Conservation (phyloP, 2,113 vertebrate genomes). For the Amblyornis subalaris region DNA sequence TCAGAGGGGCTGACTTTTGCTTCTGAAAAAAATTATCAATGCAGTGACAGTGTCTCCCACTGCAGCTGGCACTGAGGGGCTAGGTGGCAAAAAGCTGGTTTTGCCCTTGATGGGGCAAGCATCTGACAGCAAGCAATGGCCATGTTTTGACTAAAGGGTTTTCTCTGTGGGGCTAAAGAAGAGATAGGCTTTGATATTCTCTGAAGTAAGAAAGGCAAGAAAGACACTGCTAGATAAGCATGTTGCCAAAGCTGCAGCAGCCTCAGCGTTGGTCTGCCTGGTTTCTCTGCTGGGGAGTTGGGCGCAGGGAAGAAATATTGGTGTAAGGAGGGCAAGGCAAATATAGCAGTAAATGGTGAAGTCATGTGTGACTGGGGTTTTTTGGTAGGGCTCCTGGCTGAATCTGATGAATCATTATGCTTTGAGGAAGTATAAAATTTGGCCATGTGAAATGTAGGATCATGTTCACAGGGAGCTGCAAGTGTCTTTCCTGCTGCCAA, state of each 20-base stretch:
- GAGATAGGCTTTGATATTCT: background rate
- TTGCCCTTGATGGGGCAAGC: background rate
- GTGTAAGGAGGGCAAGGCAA: background rate
- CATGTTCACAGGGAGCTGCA: background rate
- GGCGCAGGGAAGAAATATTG: background rate
- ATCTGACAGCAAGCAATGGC: background rate
- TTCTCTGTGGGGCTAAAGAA: background rate
- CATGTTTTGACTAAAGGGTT: background rate
- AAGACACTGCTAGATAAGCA: accelerated
- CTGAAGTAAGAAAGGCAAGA: background rate
- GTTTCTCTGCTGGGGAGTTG: background rate
- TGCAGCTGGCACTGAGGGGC: background rate
- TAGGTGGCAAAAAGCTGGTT: background rate
- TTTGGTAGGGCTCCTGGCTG: background rate
- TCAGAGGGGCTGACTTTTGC: background rate
- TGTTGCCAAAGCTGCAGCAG: background rate
- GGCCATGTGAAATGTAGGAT: background rate
- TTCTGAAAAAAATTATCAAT: background rate
- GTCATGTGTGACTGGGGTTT: background rate
- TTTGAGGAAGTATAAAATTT: background rate
- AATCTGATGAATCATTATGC: background rate
- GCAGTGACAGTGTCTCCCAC: background rate
- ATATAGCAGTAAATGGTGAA: background rate
- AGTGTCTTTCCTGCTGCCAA: background rate
- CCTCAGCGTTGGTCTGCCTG: accelerated